Base-by-base conservation (phyloP, 2,113 vertebrate species). In the Xyliphius kryptos region DNA sequence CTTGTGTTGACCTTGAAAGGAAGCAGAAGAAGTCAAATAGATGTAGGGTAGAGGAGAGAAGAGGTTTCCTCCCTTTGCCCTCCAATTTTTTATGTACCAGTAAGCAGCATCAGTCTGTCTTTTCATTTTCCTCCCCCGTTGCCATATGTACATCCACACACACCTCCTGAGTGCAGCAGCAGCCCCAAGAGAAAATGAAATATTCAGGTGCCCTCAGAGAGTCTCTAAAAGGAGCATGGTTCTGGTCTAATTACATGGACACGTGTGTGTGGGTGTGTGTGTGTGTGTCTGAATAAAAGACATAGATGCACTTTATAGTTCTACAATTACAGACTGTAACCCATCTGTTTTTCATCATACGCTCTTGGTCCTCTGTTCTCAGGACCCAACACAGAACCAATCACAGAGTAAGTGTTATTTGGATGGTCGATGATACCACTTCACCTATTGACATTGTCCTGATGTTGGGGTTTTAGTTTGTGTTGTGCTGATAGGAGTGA, bases 201-300 rank as follows among this genome's bases (percentile, higher is more conserved):
- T 82, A 82, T 83, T 81, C 72, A 81, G 48, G 51, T 56, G 66
- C 65, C 73, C 64, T 72, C 40, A 15, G 22, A 43, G 67, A 41
- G 56, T 63, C 48, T 46, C 21, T 55, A 47, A 37, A 63, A 66
- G 40, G 32, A 74, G 61, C 37, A 59, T 67, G 22, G 37, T 43
- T 6, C 13, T 56, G 41, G 70, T 74, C 70, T 79, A 76, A 82
- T 81, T 79, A 73, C 53, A 63, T 62, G 67, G 32, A 19, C 17
- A 47, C 56, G 59, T 37, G 41, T 49, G 46, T 44, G 26, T 44
- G 60, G 38, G 19, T 8, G 37, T 53, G 48, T 7, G 9, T 50
- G 43, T 64, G 50, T 26, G 14, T n/a, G 26, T 14, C 4, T 14
- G 22, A 4, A 6, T 9, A 1, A 5, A 20, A 15, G 15, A 32